These are phyloP conservation scores for Megalonaias nervosa DNA, from an alignment of 1,140 invertebrate genomes.

Conservation along the genomic window DNA sequence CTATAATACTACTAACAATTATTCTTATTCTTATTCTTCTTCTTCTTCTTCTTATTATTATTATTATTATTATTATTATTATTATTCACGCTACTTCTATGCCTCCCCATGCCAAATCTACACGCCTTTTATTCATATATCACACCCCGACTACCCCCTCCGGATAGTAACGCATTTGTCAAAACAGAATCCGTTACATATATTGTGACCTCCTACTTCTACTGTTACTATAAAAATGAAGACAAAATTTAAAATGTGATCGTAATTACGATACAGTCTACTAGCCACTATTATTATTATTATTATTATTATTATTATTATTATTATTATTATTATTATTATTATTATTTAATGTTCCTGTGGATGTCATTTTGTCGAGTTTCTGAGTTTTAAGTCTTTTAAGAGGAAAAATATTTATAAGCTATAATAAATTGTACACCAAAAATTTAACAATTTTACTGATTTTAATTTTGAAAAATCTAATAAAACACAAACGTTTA, in stretches of 20 bases:
- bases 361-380: too few relatives aligned
- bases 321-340: background rate
- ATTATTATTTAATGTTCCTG: background rate
- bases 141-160: background rate
- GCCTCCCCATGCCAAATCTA: background rate
- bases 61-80: slow-evolving; percentile 27
- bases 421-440: too few relatives aligned
- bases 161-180: slow-evolving; percentile 6
- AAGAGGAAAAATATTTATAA: too few relatives aligned
- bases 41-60: slow-evolving; percentile 27
- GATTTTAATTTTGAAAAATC: too few relatives aligned
- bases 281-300: background rate
- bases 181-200: slow-evolving; percentile 2
- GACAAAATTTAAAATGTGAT: slow-evolving; percentile 45
- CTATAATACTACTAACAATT: slow-evolving; percentile 5
- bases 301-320: background rate
- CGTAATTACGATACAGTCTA: background rate
- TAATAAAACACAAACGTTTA: too few relatives aligned
- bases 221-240: slow-evolving; percentile 15
- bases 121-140: background rate
- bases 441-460: too few relatives aligned
- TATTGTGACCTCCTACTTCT: background rate
- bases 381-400: too few relatives aligned
- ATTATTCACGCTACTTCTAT: slow-evolving; percentile 16
- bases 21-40: slow-evolving; percentile 8